Percentiles rank a stretch among this genome's conserved stretches.
Conservation (phyloP, 2,797 vertebrate species). For the Telmatherina bonti region DNA sequence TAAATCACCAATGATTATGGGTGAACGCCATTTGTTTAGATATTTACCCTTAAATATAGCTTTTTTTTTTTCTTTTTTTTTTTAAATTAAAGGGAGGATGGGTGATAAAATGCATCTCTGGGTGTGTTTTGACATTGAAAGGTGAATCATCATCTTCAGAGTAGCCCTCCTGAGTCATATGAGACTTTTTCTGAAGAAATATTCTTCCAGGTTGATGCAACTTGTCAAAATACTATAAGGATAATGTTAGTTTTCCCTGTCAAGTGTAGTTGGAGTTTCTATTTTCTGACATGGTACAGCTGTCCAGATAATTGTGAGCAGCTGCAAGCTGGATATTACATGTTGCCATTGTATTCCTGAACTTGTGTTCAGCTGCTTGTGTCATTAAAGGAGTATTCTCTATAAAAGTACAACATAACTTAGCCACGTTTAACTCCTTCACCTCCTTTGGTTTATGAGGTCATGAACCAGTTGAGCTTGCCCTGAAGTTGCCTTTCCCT, state of each 20-base stretch:
- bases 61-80: background rate
- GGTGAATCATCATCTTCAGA: background rate
- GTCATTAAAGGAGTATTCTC: background rate
- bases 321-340: background rate
- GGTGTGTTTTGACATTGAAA: background rate
- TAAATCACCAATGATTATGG: background rate
- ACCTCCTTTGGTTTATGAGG: background rate
- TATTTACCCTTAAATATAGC: too few relatives aligned
- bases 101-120: background rate
- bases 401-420: background rate
- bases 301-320: background rate
- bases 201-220: background rate
- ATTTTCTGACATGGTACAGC: background rate
- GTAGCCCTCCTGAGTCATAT: background rate
- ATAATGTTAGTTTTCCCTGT: background rate
- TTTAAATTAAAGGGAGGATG: background rate
- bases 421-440: background rate
- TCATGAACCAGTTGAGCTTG: constrained; percentile 25
- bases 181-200: background rate
- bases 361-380: background rate
- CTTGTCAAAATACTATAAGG: background rate
- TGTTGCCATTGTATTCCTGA: background rate
- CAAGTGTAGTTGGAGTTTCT: background rate
- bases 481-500: constrained; percentile 65
- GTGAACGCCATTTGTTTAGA: too few relatives aligned